Conservation (phyloP, 2,888 invertebrate genomes). For the Hermodice carunculata region DNA sequence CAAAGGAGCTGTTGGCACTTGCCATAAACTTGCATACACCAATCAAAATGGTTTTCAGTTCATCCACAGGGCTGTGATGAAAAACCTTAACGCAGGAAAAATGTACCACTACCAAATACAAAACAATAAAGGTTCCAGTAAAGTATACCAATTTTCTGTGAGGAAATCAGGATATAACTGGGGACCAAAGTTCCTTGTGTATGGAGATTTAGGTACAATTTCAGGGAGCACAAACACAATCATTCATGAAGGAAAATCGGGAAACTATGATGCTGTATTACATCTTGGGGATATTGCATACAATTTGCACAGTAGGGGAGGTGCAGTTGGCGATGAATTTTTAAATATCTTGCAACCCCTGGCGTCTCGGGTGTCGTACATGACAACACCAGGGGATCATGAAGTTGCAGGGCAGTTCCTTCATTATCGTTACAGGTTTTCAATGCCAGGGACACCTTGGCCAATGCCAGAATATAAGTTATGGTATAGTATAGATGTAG, state of each 20-base stretch:
- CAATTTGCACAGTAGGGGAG: constrained; percentile 55
- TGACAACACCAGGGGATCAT: constrained; percentile 61
- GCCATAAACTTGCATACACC: constrained; percentile 26
- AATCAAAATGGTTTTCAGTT: constrained; percentile 49
- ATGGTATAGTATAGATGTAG: constrained; percentile 66
- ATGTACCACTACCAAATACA: constrained; percentile 27
- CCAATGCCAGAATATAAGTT: constrained; percentile 59
- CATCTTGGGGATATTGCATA: constrained; percentile 66
- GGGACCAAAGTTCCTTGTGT: constrained; percentile 57
- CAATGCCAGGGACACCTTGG: constrained; percentile 58
- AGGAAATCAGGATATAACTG: constrained; percentile 48
- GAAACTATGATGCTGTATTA: constrained; percentile 53
- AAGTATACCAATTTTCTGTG: constrained; percentile 58
- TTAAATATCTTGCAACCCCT: constrained; percentile 56
- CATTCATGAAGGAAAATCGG: constrained; percentile 49
- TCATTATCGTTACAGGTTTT: constrained; percentile 55
- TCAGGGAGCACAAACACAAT: constrained; percentile 49
- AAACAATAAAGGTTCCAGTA: too few species aligned
- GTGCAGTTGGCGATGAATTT: constrained; percentile 59
- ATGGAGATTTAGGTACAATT: constrained; percentile 61
- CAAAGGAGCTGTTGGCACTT: not conserved
- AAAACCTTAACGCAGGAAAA: constrained; percentile 36
- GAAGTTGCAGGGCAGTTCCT: constrained; percentile 47
- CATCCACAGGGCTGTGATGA: constrained; percentile 50
- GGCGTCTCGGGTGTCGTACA: constrained; percentile 61